A percentile compares a stretch with the other conserved stretches of the same genome.
phyloP scores from a whole-genome alignment of 2,113 vertebrate species.

The Grammomys dolichurus region DNA sequence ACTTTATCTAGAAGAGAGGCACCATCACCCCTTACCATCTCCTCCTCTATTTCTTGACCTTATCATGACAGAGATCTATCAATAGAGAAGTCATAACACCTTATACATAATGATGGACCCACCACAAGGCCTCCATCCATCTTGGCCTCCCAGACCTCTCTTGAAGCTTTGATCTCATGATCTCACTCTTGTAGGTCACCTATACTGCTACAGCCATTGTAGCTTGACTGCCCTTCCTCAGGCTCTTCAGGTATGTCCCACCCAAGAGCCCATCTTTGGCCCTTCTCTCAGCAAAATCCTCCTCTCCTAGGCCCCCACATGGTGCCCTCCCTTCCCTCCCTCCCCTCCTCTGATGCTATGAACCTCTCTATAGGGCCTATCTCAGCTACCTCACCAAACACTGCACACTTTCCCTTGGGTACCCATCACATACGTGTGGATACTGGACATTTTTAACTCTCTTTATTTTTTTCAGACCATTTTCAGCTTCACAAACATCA shows the following conservation, averaged over 20 bases:
- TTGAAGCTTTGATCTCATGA: neutral
- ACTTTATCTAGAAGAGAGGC: neutral
- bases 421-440: neutral
- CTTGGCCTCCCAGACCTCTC: neutral
- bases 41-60: neutral
- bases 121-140: neutral
- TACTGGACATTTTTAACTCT: neutral
- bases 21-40: neutral
- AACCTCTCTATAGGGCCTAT: neutral
- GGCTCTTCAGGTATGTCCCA: no score
- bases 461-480: neutral
- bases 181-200: neutral
- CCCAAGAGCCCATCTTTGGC: neutral
- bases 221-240: rapidly evolving
- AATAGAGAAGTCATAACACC: neutral
- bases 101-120: neutral
- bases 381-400: neutral
- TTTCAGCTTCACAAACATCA: neutral
- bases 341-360: neutral
- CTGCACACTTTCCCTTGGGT: neutral
- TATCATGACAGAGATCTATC: neutral
- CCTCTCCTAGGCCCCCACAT: neutral
- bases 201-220: neutral
- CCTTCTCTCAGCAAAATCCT: neutral
- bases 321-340: no score